Conservation (phyloP, 1,140 invertebrate genomes). For the Drosophila serrata region DNA sequence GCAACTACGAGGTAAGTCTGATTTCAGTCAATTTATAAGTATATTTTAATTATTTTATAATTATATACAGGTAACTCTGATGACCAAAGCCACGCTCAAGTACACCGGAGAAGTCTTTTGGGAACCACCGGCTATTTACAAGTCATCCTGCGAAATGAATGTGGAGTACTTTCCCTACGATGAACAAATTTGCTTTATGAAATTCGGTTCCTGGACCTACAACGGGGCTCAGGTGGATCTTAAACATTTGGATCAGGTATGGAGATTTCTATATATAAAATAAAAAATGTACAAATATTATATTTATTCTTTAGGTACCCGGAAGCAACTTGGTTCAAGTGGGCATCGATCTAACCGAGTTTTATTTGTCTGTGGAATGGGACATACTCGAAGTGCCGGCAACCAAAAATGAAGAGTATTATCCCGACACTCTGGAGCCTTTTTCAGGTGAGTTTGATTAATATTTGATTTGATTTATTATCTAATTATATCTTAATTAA, state of each 20-base stretch:
- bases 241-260: constrained; percentile 92
- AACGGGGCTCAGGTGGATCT: constrained; percentile 95
- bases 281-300: background rate
- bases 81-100: constrained; percentile 97
- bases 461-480: background rate
- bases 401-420: constrained; percentile 95
- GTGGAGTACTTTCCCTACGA: constrained; percentile 98
- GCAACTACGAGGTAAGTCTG: constrained; percentile 93
- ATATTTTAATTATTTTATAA: no score
- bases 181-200: constrained; percentile 97
- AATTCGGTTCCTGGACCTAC: constrained; percentile 98
- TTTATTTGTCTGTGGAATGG: constrained; percentile 98
- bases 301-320: constrained; percentile 83
- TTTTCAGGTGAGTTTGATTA: constrained; percentile 89
- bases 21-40: background rate
- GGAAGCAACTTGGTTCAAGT: constrained; percentile 92
- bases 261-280: background rate
- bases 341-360: constrained; percentile 95
- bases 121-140: constrained; percentile 99
- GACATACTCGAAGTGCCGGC: constrained; percentile 96
- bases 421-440: constrained; percentile 93
- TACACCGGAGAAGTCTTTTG: constrained; percentile 96
- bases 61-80: constrained; percentile 91
- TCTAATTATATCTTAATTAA: constrained; percentile 13
- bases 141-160: constrained; percentile 98